Base-by-base conservation (phyloP, 1,140 invertebrate genomes). In the Zophobas morio region DNA sequence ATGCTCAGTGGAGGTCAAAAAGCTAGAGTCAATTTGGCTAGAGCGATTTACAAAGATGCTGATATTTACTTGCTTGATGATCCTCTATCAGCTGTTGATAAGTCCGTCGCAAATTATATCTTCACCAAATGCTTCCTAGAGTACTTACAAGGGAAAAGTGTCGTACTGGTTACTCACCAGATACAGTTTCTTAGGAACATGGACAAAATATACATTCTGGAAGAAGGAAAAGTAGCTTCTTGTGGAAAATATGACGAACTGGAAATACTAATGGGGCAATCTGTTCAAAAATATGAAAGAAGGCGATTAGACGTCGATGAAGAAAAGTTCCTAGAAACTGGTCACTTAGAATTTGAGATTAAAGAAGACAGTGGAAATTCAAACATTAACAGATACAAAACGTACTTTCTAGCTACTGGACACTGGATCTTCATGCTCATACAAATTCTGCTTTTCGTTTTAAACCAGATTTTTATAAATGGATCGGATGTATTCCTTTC, bases 151-250 rank as follows among this genome's bases (percentile, higher is more conserved):
- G 86, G 90, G 32, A 92, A 94, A 79, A 93, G 93, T 3, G 86
- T 92, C 0, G 90, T 97, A 82, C 87, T 96, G 33, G 94, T 96
- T 2, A 97, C 95, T 1, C 95, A 97, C 86, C 95, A 97, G 84
- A 85, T 97, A 74, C 95, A 96, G 84, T 96, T 94, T 82, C 87
- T 97, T 2, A 91, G 92, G 82, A 89, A 91, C 53, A 95, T 94
- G 2, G 92, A 95, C 81, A 82, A 89, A 85, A 90, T 89, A 87
- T 90, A 90, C 79, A 90, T 87, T 53, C 83, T 91, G 77, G 90
- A 90, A 57, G 89, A 92, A 82, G 91, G 91, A 1, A 79, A 86
- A 35, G 85, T 92, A 75, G 86, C 89, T 6, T 89, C 88, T 1
- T 87, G 88, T 35, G 92, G 92, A n/a, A 90, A 89, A 39, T n/a